Conservation (phyloP, 2,888 invertebrate genomes). For the Lamproptera curius region DNA sequence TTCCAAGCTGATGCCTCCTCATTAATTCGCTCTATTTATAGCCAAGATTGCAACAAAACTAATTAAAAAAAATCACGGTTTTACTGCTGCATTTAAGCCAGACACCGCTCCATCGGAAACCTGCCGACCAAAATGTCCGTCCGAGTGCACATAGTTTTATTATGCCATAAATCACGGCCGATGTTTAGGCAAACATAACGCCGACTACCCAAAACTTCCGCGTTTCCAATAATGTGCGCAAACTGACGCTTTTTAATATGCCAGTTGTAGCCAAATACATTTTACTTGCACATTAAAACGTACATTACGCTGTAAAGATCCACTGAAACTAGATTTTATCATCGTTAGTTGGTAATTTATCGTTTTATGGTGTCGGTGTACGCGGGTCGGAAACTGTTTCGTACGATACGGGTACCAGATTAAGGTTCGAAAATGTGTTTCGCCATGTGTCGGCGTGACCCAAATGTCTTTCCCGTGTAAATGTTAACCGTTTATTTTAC, state of each 20-base stretch:
- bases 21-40: too few relatives aligned
- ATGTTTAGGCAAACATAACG: constrained; percentile 43
- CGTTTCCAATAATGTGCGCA: constrained; percentile 10
- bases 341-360: too few relatives aligned
- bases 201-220: constrained; percentile 23
- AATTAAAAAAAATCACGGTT: too few relatives aligned
- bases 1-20: too few relatives aligned
- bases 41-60: too few relatives aligned
- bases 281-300: not conserved
- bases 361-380: too few relatives aligned
- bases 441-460: constrained; percentile 3
- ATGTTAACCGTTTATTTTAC: constrained; percentile 6
- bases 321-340: too few relatives aligned
- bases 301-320: not conserved
- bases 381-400: constrained; percentile 6
- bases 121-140: constrained; percentile 32
- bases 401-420: constrained; percentile 8
- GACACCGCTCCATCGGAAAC: constrained; percentile 19
- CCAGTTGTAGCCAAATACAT: not conserved
- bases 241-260: constrained; percentile 2
- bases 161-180: constrained; percentile 51
- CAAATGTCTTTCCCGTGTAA: constrained; percentile 9
- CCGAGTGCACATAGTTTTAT: constrained; percentile 47
- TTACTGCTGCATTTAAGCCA: too few relatives aligned
- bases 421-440: constrained; percentile 10